These are phyloP conservation scores for Wasmannia auropunctata DNA, from an alignment of 1,140 invertebrate genomes.

Conservation along the genomic window DNA sequence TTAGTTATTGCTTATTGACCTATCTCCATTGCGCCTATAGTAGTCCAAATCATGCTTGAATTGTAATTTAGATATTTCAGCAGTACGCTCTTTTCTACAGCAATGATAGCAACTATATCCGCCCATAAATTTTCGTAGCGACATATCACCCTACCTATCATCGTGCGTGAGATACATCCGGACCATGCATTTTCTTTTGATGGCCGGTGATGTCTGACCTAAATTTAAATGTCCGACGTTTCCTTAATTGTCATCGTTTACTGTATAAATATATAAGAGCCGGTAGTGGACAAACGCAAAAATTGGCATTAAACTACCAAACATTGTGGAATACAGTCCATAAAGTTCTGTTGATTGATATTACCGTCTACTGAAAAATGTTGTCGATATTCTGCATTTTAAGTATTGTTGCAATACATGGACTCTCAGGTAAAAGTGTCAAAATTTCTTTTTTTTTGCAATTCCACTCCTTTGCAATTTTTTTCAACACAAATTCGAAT, in stretches of 20 bases:
- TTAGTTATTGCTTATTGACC: background rate
- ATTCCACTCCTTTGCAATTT: background rate
- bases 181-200: slow-evolving; percentile 45
- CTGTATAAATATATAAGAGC: slow-evolving; percentile 32
- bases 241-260: slow-evolving; percentile 25
- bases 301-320: background rate
- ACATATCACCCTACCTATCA: slow-evolving; percentile 58
- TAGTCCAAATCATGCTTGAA: background rate
- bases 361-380: slow-evolving; percentile 41
- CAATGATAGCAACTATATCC: slow-evolving; percentile 33
- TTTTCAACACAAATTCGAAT: background rate
- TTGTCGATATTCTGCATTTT: slow-evolving; percentile 26
- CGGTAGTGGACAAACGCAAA: background rate
- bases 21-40: background rate
- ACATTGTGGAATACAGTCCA: background rate
- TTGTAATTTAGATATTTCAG: background rate
- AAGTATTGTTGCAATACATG: background rate
- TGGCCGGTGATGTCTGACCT: slow-evolving; percentile 65
- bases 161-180: slow-evolving; percentile 68
- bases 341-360: background rate
- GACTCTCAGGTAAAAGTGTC: slow-evolving; percentile 51
- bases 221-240: slow-evolving; percentile 67
- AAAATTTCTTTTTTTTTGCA: background rate
- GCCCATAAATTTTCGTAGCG: slow-evolving; percentile 30
- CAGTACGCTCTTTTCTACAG: slow-evolving; percentile 5